Evolutionary conservation across 2,113 vertebrate species (phyloP), one percentile per base, ranked within the genome.

Genomic region (Vidua macroura): DNA sequence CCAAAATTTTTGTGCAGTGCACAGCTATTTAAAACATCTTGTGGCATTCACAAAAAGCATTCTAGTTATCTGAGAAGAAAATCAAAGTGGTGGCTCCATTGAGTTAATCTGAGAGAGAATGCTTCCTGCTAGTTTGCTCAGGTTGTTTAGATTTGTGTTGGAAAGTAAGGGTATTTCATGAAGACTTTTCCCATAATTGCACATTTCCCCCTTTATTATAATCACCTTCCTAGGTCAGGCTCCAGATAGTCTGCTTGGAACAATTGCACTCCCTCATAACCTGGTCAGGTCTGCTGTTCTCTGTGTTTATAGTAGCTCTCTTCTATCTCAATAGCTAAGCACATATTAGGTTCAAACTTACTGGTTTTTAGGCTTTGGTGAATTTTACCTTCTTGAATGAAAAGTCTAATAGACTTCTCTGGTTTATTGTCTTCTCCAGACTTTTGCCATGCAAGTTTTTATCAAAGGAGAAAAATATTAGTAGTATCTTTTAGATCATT

Each of bases 191-290:
- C 82, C 72, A 48, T 93, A 91, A 94, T 97, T 95, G n/a, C 72
- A 68, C 2, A 78, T 96, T 94, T 96, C 95, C 83, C 95, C 13
- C 92, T 95, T 95, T 94, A 75, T 97, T 97, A 84, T 62, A 95
- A 95, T 98, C 97, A 97, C 96, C 96, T 98, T 98, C 97, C 97
- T 97, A 97, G 96, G 96, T 96, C 92, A 92, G 97, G 97, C 97
- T 98, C 97, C 96, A 91, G 96, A 96, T 90, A 96, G 98, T 98
- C 98, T 98, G 96, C 96, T 97, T 97, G 96, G 92, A 97, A 96
- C 96, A 97, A 92, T 97, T 97, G 77, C 16, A 46, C 69, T 96
- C 58, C 62, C 46, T 90, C 2, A 22, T 83, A 91, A 93, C 79
- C 83, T 97, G 44, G 41, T 90, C 72, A 82, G 49, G 35, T 94